Percentiles rank a stretch among this genome's conserved stretches.
Conservation (phyloP, 2,888 invertebrate species). For the Embidobia sp. region DNA sequence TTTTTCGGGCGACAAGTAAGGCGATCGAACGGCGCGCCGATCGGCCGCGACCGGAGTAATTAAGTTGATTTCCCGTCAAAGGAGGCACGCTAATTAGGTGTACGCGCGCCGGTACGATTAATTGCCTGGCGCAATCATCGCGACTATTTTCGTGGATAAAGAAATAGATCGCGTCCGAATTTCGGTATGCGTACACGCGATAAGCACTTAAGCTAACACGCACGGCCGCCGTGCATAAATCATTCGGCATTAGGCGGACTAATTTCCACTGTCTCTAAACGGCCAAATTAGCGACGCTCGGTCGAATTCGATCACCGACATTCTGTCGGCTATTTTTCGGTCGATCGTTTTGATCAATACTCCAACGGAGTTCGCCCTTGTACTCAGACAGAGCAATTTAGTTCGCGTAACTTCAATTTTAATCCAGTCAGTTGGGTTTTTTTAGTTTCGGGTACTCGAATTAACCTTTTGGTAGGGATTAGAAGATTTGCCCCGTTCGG, state of each 20-base stretch:
- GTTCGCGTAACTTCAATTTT: too few species aligned
- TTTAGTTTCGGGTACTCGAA: too few species aligned
- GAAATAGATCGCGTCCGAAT: conserved; percentile 6
- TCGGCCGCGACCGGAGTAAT: too few species aligned
- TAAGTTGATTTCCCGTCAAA: too few species aligned
- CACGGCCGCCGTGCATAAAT: conserved; percentile 72
- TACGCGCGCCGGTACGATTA: not conserved
- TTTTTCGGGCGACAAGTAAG: conserved; percentile 31
- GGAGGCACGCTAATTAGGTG: conserved; percentile 9
- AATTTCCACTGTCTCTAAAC: conserved; percentile 77
- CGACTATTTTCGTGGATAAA: conserved; percentile 5
- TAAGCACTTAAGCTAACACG: conserved; percentile 74
- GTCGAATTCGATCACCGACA: conserved; percentile 7
- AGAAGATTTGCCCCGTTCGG: too few species aligned
- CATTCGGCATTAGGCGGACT: conserved; percentile 77
- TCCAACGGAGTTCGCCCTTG: too few species aligned
- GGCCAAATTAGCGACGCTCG: conserved; percentile 71
- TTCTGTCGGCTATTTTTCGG: not conserved
- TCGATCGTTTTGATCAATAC: not conserved
- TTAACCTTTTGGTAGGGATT: too few species aligned
- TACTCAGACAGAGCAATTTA: too few species aligned
- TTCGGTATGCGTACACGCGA: conserved; percentile 15
- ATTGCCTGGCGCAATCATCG: not conserved
- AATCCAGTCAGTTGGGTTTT: too few species aligned
- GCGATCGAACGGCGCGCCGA: not conserved